phyloP scores from a whole-genome alignment of 2,797 vertebrate genomes.

The Orientallactaga sibirica region DNA sequence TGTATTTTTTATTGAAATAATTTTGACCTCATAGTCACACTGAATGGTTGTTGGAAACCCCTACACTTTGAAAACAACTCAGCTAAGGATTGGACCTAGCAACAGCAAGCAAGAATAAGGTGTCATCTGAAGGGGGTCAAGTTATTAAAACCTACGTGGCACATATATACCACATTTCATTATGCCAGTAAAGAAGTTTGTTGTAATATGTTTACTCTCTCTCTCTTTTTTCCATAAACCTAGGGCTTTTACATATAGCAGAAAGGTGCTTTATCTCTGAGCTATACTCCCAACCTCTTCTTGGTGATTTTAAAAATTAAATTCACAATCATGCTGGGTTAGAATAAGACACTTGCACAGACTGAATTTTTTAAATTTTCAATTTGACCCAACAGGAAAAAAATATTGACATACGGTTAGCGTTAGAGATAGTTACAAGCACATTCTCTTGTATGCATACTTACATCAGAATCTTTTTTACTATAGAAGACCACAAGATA shows the following conservation, averaged over 20 bases:
- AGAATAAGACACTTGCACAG: conserved; percentile 10
- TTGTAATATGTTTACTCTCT: background rate
- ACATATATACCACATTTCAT: conserved; percentile 12
- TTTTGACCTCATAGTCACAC: background rate
- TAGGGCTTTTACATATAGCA: no score
- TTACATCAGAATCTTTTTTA: conserved; percentile 37
- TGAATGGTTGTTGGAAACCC: background rate
- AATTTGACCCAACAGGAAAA: background rate
- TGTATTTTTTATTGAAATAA: background rate
- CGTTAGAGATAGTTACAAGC: background rate
- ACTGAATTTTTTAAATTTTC: conserved; percentile 8
- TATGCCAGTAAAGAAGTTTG: background rate
- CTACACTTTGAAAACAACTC: background rate
- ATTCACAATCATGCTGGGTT: background rate
- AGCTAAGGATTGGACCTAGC: no score
- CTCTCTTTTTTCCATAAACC: background rate
- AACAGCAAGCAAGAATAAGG: no score
- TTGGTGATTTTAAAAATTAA: background rate
- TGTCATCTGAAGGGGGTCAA: no score
- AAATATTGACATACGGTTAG: background rate
- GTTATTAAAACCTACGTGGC: no score
- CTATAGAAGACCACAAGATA: background rate
- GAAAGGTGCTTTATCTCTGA: background rate
- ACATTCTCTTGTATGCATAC: background rate
- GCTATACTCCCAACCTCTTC: no score